Percentiles rank a stretch among this genome's conserved stretches.
Evolutionary conservation across 2,113 vertebrate genomes (phyloP).

Genomic region (Silurus asotus): DNA sequence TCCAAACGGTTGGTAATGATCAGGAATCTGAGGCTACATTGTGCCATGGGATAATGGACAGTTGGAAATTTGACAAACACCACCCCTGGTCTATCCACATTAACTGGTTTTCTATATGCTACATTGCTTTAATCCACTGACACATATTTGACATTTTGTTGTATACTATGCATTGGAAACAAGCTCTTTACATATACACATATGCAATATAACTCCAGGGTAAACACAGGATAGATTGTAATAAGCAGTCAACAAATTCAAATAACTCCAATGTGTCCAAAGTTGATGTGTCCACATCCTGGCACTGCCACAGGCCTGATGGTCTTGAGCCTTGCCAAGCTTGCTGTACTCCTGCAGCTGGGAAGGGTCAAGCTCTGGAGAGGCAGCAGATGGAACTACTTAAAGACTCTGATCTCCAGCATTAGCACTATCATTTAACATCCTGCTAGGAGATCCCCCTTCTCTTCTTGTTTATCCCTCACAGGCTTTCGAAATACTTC

Average conservation of each 20-base stretch:
- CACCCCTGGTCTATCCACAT: neutral
- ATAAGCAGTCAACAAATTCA: neutral
- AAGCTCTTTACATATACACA: neutral
- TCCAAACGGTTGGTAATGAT: neutral
- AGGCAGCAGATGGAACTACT: conserved; percentile 55
- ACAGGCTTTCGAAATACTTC: neutral
- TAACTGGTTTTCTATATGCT: neutral
- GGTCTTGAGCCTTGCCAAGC: neutral
- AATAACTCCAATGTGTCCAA: neutral
- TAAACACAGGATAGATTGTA: neutral
- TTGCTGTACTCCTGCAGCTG: neutral
- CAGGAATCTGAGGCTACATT: neutral
- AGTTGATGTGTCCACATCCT: neutral
- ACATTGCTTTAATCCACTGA: neutral
- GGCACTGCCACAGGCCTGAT: neutral
- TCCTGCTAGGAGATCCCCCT: neutral
- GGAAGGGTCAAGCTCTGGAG: neutral
- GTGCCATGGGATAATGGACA: neutral
- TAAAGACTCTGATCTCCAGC: neutral
- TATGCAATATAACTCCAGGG: neutral
- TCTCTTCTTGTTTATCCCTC: neutral
- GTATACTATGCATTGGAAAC: neutral
- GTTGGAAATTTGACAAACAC: neutral
- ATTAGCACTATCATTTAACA: neutral
- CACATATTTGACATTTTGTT: neutral